Evolutionary conservation across 2,888 invertebrate species (phyloP), one percentile per base, ranked within the genome.

Genomic region (Stomorhina lunata): DNA sequence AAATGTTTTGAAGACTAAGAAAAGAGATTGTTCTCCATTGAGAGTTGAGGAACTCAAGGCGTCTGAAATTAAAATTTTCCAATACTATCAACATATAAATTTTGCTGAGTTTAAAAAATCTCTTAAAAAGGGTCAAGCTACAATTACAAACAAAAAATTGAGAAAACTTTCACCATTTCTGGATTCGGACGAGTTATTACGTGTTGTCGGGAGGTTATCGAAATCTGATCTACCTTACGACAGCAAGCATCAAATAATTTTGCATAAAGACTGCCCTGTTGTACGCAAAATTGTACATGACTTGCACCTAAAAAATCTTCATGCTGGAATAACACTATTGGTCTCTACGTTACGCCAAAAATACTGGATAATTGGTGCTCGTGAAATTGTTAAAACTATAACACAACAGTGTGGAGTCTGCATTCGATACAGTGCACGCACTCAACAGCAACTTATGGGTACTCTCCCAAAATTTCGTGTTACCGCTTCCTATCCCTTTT

Each of bases 241-340:
- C 5, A 48, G 66, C 4, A 17, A 59, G 9, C 76, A 76, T 53
- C 76, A 50, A 68, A 77, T 77, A 5, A 77, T 75, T 27, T 10
- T 57, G 0, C 27, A 65, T 34, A 65, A 57, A 25, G 57, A 57
- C 37, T 27, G 29, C 0, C 40, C 20, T 12, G 34, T 75, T 65
- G 34, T 37, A 1, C n/a, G 2, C 1, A 68, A 76, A 20, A 48
- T 76, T 12, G 59, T 59, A 3, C 34, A 34, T 10, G 45, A 57
- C 2, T 29, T 22, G 6, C 57, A 57, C n/a, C 4, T 27, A 10
- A 29, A 17, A 57, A 66, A 76, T 48, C 9, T 57, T 0, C 75
- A 76, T 27, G 66, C 45, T 25, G 71, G 71, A 15, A 48, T 71
- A 3, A 69, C 57, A 0, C 20, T 69, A 2, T n/a, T 57, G 7